Evolutionary conservation across 1,140 invertebrate genomes (phyloP).

Genomic region (Cardiocondyla obscurior): DNA sequence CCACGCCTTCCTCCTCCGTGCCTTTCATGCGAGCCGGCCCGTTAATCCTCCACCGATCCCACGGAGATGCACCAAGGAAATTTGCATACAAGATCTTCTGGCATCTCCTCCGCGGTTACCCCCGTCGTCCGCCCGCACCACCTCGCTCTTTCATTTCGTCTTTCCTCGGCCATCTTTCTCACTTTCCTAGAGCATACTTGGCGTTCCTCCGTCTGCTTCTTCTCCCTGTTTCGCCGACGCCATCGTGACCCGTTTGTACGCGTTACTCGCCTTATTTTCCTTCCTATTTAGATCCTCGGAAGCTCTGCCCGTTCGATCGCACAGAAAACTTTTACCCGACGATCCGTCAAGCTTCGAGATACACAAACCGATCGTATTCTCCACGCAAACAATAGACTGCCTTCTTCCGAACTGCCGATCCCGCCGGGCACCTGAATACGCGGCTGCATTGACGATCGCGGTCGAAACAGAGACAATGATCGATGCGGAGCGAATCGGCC

Average conservation of each 20-base stretch:
- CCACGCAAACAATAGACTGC: slow-evolving; percentile 57
- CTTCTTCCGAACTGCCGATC: background rate
- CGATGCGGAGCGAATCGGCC: background rate
- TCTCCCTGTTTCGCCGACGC: slow-evolving; percentile 61
- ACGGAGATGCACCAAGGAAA: slow-evolving; percentile 83
- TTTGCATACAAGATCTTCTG: slow-evolving; percentile 84
- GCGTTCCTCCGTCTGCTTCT: slow-evolving; percentile 2
- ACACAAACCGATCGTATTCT: slow-evolving; percentile 60
- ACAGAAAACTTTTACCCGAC: slow-evolving; percentile 55
- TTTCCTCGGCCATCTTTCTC: slow-evolving; percentile 36
- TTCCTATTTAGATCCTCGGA: slow-evolving; percentile 29
- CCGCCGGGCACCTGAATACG: slow-evolving; percentile 22
- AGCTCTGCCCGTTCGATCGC: slow-evolving; percentile 8
- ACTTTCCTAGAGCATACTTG: background rate
- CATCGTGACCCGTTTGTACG: slow-evolving; percentile 63
- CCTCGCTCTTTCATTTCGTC: slow-evolving; percentile 53
- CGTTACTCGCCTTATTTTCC: slow-evolving; percentile 45
- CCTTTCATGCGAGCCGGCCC: slow-evolving; percentile 83
- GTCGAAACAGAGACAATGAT: slow-evolving; percentile 28
- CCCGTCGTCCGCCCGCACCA: slow-evolving; percentile 60
- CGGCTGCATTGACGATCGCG: slow-evolving; percentile 48
- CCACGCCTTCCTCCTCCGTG: slow-evolving; percentile 64
- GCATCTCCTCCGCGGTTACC: slow-evolving; percentile 73
- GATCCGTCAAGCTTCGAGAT: slow-evolving; percentile 51
- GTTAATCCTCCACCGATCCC: slow-evolving; percentile 84